Evolutionary conservation across 2,888 invertebrate genomes (phyloP), one percentile per base, ranked within the genome.

Genomic region (Drosophila cyrtoloma): DNA sequence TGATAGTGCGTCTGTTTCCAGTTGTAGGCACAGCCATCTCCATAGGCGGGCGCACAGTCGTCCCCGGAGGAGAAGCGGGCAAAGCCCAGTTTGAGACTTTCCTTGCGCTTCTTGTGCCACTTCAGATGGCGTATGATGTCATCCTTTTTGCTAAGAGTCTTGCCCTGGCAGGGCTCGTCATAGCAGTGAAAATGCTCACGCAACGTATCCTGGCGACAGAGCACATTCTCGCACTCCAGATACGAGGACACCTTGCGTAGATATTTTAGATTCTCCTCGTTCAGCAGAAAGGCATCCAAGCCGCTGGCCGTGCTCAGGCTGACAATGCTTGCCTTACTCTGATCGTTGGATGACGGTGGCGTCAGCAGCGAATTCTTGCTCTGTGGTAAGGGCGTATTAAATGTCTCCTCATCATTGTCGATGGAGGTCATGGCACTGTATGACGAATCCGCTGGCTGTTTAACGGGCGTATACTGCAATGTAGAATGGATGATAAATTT

Each of bases 121-220:
- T 99, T 99, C 92, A 98, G 98, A 94, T 99, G 99, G 55, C 99
- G 96, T 80, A 99, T 99, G 97, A 99, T 99, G 93, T 99, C 99
- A 93, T 99, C 99, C 92, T 99, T 99, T 94, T 99, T 99, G 91
- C 98, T 97, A 92, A 99, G 97, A n/a, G 99, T 98, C 90, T 97
- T 95, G 71, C 96, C 95, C 26, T 95, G 94, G 86, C 95, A 95
- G 79, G 95, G 95, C 93, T 95, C 94, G 64, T 94, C 95, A 70
- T 95, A 95, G 94, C 97, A 97, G 93, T 99, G 99, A 94, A 98
- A 99, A 93, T 99, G 99, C 92, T 99, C 99, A 86, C 98, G 93
- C 51, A 93, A 71, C 69, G 92, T 93, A 76, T 94, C 94, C 63
- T 92, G 90, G 3, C 92, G 91, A 65, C 94, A 94, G 47, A 93